Percentiles rank a stretch among this genome's conserved stretches.
These are phyloP conservation scores for Uloborus plumipes DNA, from an alignment of 2,888 invertebrate genomes.

Conservation along the genomic window DNA sequence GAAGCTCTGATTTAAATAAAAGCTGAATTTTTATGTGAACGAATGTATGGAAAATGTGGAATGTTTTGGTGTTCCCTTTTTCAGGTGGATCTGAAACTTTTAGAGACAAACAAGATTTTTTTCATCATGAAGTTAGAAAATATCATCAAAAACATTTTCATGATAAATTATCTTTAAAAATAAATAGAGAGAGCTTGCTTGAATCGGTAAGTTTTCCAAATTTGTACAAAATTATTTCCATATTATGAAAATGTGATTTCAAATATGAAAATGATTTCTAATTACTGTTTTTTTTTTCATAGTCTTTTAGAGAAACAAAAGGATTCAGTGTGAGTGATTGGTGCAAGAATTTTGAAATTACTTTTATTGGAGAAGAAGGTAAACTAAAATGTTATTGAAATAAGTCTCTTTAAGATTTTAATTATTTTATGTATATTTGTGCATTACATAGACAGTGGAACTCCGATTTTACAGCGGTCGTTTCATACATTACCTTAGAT, in stretches of 20 bases:
- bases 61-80: constrained; percentile 55
- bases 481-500: too few relatives aligned
- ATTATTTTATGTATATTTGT: too few relatives aligned
- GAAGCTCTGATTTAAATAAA: too few relatives aligned
- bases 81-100: constrained; percentile 91
- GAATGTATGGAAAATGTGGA: neutral
- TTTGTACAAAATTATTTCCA: neutral
- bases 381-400: too few relatives aligned
- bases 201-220: constrained; percentile 77
- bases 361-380: constrained; percentile 95
- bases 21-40: too few relatives aligned
- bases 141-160: constrained; percentile 89
- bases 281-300: constrained; percentile 68
- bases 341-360: constrained; percentile 94
- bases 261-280: neutral
- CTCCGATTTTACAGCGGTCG: too few relatives aligned
- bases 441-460: too few relatives aligned
- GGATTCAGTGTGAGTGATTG: constrained; percentile 90
- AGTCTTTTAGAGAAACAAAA: constrained; percentile 86
- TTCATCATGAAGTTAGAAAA: constrained; percentile 85
- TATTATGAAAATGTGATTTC: neutral
- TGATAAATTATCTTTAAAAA: constrained; percentile 86
- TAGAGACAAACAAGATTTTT: constrained; percentile 81
- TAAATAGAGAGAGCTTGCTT: constrained; percentile 83
- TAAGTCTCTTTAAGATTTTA: too few relatives aligned